phyloP scores from a whole-genome alignment of 2,888 invertebrate genomes.

The Caenorhabditis doughertyi region DNA sequence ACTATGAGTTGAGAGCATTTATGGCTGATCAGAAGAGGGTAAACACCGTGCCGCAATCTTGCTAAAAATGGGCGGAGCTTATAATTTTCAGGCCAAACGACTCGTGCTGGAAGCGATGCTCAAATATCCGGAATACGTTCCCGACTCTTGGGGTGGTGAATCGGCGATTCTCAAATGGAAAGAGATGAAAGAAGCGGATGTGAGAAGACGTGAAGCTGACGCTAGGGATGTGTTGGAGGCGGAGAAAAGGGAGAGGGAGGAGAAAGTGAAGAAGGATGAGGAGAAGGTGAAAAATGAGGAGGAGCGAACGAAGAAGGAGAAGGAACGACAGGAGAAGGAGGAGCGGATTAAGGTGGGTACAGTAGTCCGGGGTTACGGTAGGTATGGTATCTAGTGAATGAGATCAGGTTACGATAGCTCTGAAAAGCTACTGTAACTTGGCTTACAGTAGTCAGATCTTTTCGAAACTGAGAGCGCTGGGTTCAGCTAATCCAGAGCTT shows the following conservation, averaged over 20 bases:
- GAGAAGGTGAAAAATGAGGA: slow-evolving; percentile 28
- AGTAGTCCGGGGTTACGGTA: slow-evolving; percentile 9
- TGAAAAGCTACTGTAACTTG: too few species aligned
- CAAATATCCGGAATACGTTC: slow-evolving; percentile 48
- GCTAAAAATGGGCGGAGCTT: too few species aligned
- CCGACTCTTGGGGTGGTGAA: slow-evolving; percentile 55
- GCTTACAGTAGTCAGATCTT: too few species aligned
- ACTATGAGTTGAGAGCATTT: slow-evolving; percentile 42
- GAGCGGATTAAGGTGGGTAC: slow-evolving; percentile 23
- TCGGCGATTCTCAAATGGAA: slow-evolving; percentile 43
- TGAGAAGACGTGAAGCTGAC: slow-evolving; percentile 21
- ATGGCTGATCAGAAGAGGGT: slow-evolving; percentile 27
- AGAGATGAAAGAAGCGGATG: slow-evolving; percentile 42
- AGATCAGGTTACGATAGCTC: too few species aligned
- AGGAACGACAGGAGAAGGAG: slow-evolving; percentile 35
- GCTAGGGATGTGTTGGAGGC: slow-evolving; percentile 27
- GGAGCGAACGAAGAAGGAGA: slow-evolving; percentile 41
- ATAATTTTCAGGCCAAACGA: slow-evolving; percentile 53
- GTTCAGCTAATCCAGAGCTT: too few species aligned
- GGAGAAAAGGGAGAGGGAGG: slow-evolving; percentile 14
- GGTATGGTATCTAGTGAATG: neutral
- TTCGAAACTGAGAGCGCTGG: too few species aligned
- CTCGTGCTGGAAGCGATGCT: slow-evolving; percentile 41
- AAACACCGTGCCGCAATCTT: too few species aligned
- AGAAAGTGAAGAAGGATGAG: slow-evolving; percentile 20